A percentile compares a stretch with the other conserved stretches of the same genome.
These are phyloP conservation scores for Meriones psammophilus DNA, from an alignment of 2,797 vertebrate genomes.

Conservation along the genomic window DNA sequence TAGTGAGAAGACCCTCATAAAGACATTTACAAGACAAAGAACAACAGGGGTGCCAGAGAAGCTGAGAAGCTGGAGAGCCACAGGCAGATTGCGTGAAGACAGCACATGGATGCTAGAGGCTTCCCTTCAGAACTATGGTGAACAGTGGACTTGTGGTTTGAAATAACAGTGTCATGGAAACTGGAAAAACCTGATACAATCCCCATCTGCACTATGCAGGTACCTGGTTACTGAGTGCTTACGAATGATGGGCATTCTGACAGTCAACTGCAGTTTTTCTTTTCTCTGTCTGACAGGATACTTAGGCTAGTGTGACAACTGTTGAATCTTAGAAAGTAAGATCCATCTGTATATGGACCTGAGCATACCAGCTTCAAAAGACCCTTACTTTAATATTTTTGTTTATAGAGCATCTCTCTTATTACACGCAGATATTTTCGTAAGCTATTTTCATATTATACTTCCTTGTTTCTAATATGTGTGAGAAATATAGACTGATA, in stretches of 20 bases:
- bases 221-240: not conserved
- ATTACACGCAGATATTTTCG: not conserved
- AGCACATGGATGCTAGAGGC: not conserved
- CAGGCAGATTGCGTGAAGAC: fast-evolving
- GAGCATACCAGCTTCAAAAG: not conserved
- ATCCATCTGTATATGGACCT: not conserved
- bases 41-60: not conserved
- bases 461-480: not conserved
- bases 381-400: not conserved
- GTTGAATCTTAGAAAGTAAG: not conserved
- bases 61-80: too few relatives aligned
- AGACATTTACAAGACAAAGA: not conserved
- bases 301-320: not conserved
- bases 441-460: not conserved
- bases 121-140: not conserved
- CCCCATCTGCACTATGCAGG: not conserved
- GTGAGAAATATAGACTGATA: not conserved
- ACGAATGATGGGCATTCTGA: not conserved
- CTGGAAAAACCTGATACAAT: not conserved
- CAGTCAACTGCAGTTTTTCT: not conserved
- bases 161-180: not conserved
- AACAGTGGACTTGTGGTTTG: not conserved
- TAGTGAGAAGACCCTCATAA: not conserved
- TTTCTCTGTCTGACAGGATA: not conserved
- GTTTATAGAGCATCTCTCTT: not conserved